Conservation (phyloP, 2,888 invertebrate species). For the Melinaea marsaeus region DNA sequence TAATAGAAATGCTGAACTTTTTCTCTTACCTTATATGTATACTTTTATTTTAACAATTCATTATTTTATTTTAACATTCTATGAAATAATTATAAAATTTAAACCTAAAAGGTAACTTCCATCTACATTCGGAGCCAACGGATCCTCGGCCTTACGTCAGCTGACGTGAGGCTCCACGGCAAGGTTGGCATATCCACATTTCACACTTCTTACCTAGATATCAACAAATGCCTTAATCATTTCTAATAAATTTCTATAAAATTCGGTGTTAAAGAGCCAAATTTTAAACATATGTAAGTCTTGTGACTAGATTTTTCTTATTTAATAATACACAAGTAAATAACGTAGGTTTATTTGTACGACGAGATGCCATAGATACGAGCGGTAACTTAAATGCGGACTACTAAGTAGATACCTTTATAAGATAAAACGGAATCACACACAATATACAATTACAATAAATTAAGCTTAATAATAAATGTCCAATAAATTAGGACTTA, state of each 20-base stretch:
- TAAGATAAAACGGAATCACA: conserved; percentile 71
- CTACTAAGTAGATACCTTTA: conserved; percentile 70
- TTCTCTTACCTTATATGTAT: conserved; percentile 60
- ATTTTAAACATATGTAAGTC: conserved; percentile 74
- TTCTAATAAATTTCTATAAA: conserved; percentile 61
- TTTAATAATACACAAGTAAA: conserved; percentile 73
- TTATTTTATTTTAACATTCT: conserved; percentile 49
- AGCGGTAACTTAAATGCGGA: conserved; percentile 78
- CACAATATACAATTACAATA: conserved; percentile 68
- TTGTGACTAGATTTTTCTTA: conserved; percentile 77
- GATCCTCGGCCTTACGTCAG: conserved; percentile 13
- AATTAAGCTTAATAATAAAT: conserved; percentile 65
- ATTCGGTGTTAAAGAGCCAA: conserved; percentile 68
- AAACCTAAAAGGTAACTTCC: conserved; percentile 76
- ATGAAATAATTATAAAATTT: conserved; percentile 69
- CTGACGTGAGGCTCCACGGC: conserved; percentile 13
- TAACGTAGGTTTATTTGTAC: conserved; percentile 79
- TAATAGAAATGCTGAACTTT: conserved; percentile 70
- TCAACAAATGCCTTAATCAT: conserved; percentile 56
- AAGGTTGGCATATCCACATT: conserved; percentile 22
- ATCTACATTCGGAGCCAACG: conserved; percentile 45
- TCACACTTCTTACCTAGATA: conserved; percentile 28
- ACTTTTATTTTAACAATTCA: conserved; percentile 65
- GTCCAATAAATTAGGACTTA: conserved; percentile 43
- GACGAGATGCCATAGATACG: conserved; percentile 78